Conservation (phyloP, 2,888 invertebrate species). For the Diadegma fenestrale region DNA sequence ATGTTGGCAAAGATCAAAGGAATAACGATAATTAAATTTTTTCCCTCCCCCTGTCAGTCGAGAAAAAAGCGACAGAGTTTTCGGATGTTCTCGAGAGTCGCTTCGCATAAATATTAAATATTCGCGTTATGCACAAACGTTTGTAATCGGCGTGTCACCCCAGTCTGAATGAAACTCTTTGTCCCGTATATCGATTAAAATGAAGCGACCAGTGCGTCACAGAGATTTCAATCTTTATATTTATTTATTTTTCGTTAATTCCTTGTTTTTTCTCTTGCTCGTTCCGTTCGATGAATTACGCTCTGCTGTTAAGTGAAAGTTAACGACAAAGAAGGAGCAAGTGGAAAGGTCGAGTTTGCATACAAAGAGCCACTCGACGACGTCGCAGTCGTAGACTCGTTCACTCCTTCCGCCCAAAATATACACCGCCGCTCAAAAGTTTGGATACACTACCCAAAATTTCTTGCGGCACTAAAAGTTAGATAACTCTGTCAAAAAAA, state of each 20-base stretch:
- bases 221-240: constrained; percentile 16
- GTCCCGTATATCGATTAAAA: not conserved
- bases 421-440: no score
- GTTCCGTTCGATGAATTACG: constrained; percentile 34
- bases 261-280: not conserved
- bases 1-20: not conserved
- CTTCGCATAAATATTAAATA: not conserved
- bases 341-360: constrained; percentile 55
- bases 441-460: no score
- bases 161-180: constrained; percentile 9
- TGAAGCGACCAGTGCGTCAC: not conserved
- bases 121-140: constrained; percentile 1
- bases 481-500: no score
- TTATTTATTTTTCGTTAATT: not conserved
- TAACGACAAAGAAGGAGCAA: constrained; percentile 19
- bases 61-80: constrained; percentile 1
- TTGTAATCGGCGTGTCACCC: constrained; percentile 13
- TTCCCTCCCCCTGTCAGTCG: not conserved
- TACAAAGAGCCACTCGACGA: constrained; percentile 55
- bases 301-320: constrained; percentile 27
- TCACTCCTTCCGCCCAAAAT: not conserved
- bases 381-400: constrained; percentile 16
- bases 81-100: constrained; percentile 3
- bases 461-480: no score
- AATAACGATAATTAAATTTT: constrained; percentile 19